Base-by-base conservation (phyloP, 2,888 invertebrate species). In the Xanthia togata region DNA sequence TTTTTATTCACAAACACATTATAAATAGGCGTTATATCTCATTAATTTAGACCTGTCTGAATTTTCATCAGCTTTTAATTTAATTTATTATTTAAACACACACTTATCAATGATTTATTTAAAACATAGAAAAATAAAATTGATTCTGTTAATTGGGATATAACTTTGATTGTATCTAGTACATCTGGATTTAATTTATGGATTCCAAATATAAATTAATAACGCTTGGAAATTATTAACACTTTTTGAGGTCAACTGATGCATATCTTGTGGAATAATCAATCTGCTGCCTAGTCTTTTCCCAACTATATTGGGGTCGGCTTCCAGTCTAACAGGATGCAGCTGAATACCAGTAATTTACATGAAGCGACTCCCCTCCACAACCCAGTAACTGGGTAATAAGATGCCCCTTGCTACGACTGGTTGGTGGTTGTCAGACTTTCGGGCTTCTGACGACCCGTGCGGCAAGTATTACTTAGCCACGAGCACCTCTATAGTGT, bases 71-170 rank as follows among this genome's bases (percentile, higher is more conserved):
- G 14, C 31, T 31, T 31, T 17, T 78, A 26, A 65, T 60, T 50
- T 31, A 70, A 83, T 70, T 70, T 83, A 82, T 62, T 63, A 31
- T 82, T 67, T 77, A 68, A 67, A 77, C 60, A 68, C 38, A 82
- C 44, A 83, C 79, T 44, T 63, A 71, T 31, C 12, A 31, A 44
- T 38, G 65, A 80, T 83, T 50, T 79, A 81, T 81, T 62, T 4
- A 0, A 31, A 23, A 50, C 31, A 57, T 57, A 57, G 67, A 67
- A 79, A 57, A 70, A 65, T 55, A 23, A 84, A 83, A 84, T 80
- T 84, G 73, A 80, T 65, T 81, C 53, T 83, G 44, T 64, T 80
- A 84, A 81, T 84, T 80, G 75, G 62, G 53, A 57, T 20, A 64
- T 57, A 80, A 50, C 50, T 73, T 70, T 59, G 81, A 81, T 67